Conservation (phyloP, 2,113 vertebrate genomes). For the Megalops atlanticus region DNA sequence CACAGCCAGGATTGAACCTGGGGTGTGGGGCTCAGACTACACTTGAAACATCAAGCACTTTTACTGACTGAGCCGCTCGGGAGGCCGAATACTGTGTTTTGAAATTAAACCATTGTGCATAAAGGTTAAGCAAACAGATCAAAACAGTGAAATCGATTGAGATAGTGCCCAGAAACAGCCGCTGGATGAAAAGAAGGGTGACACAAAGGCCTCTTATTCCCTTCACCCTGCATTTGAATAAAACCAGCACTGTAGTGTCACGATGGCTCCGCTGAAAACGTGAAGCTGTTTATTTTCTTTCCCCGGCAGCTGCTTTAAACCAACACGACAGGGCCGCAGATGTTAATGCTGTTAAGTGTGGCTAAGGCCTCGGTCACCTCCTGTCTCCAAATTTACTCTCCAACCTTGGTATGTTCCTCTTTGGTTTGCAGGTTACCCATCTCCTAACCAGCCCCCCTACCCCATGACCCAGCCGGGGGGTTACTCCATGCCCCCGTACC, state of each 20-base stretch:
- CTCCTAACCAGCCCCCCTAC: slow-evolving; percentile 60
- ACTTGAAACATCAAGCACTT: too few species aligned
- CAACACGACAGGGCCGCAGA: neutral
- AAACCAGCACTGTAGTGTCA: neutral
- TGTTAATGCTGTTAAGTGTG: neutral
- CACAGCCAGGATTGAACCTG: too few species aligned
- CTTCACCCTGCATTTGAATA: too few species aligned
- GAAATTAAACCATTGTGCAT: neutral
- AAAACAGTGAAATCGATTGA: neutral
- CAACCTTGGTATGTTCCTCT: neutral
- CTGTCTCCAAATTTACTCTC: neutral
- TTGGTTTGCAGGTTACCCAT: slow-evolving; percentile 60
- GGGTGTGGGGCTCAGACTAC: too few species aligned
- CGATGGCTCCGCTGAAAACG: neutral
- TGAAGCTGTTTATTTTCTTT: neutral
- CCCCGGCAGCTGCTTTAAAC: neutral
- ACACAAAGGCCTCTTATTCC: slow-evolving; percentile 30
- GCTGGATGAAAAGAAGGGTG: neutral
- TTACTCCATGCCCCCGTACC: slow-evolving; percentile 68
- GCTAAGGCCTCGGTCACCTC: neutral
- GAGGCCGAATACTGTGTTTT: neutral
- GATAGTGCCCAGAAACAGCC: neutral
- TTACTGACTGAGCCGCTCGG: too few species aligned
- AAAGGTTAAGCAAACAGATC: neutral
- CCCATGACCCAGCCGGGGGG: slow-evolving; percentile 58